A percentile compares a stretch with the other conserved stretches of the same genome.
phyloP scores from a whole-genome alignment of 2,113 vertebrate species.

The Haliaeetus leucogaster region DNA sequence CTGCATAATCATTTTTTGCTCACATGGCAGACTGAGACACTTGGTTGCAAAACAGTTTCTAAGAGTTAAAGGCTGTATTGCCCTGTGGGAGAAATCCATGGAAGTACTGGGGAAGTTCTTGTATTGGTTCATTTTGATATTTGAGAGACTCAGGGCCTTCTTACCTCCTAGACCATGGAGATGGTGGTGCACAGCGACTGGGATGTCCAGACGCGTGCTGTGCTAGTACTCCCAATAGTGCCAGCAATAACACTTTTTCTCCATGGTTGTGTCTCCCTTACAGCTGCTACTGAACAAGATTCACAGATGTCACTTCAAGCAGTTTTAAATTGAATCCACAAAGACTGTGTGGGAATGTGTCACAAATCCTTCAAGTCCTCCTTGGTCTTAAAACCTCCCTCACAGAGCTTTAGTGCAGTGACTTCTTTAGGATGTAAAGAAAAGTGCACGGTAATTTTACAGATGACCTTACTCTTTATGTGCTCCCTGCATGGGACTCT shows the following conservation, averaged over 20 bases:
- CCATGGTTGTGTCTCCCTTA: rapidly evolving
- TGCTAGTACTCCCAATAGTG: not conserved
- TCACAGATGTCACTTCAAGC: not conserved
- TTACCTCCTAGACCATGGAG: not conserved
- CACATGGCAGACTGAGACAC: not conserved
- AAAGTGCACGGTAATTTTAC: not conserved
- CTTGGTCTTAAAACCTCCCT: not conserved
- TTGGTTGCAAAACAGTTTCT: not conserved
- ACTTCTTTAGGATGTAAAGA: not conserved
- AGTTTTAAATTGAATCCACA: not conserved
- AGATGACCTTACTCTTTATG: not conserved
- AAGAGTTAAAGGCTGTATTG: not conserved
- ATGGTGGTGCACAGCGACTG: not conserved
- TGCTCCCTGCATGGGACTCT: not conserved
- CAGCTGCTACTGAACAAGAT: not conserved
- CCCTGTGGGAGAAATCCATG: not conserved
- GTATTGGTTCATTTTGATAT: not conserved
- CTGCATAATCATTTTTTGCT: not conserved
- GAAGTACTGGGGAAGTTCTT: not conserved
- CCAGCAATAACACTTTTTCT: not conserved
- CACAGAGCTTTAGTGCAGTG: not conserved
- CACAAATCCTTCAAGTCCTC: not conserved
- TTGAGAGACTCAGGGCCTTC: not conserved
- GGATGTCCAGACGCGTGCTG: not conserved
- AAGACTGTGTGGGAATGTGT: not conserved